Conservation (phyloP, 2,113 vertebrate genomes). For the Oceanodroma tethys region DNA sequence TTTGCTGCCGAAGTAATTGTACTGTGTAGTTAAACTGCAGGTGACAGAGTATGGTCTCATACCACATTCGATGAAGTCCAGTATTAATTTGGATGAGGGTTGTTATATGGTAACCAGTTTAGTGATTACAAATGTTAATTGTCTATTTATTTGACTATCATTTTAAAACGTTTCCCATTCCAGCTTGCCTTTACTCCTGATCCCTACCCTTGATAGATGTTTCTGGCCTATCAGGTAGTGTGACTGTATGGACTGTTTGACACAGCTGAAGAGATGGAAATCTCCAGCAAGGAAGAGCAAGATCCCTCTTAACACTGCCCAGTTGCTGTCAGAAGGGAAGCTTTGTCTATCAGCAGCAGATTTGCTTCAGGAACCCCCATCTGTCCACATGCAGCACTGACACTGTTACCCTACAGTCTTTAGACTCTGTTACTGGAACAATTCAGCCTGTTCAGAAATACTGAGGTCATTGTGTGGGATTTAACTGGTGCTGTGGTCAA, state of each 20-base stretch:
- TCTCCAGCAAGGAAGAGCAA: background rate
- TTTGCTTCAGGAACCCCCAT: background rate
- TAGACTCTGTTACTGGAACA: background rate
- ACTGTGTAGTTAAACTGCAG: background rate
- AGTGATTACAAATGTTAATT: background rate
- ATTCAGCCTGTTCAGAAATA: background rate
- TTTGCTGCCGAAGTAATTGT: background rate
- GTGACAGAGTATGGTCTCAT: background rate
- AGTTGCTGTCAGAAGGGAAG: background rate
- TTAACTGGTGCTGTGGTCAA: background rate
- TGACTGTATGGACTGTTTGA: background rate
- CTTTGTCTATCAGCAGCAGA: background rate
- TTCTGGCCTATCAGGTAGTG: background rate
- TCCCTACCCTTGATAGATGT: background rate
- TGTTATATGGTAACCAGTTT: background rate
- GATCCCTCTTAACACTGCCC: background rate
- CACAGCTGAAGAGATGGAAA: background rate
- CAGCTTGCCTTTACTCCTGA: background rate
- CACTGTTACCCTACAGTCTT: background rate
- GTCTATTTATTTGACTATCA: background rate
- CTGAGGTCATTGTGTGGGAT: background rate
- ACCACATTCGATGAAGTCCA: background rate
- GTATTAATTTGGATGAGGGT: background rate
- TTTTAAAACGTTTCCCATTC: background rate
- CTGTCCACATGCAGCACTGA: background rate